Evolutionary conservation across 2,888 invertebrate genomes (phyloP).

Genomic region (Tipula confusa): DNA sequence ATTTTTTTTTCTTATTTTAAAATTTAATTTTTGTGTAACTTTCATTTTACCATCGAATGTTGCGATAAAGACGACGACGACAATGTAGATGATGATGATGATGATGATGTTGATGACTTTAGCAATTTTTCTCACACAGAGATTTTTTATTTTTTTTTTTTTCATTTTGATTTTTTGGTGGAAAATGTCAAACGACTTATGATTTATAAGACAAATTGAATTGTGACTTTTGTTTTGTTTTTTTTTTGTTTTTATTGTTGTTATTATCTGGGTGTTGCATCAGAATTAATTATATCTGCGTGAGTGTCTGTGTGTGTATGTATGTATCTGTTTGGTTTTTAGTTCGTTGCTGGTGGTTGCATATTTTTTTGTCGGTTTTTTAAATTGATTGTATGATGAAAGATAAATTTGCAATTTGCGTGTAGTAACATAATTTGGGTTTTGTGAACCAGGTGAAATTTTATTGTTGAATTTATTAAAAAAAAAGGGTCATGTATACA

Average conservation of each 20-base stretch:
- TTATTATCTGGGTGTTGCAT: neutral
- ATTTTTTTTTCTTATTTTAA: neutral
- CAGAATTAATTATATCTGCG: neutral
- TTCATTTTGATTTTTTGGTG: neutral
- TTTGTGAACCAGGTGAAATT: neutral
- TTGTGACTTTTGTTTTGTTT: neutral
- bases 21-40: neutral
- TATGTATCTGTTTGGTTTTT: neutral
- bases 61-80: neutral
- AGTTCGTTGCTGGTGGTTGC: neutral
- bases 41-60: conserved; percentile 4
- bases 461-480: neutral
- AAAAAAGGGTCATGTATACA: no score
- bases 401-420: neutral
- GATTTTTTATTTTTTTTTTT: neutral
- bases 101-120: neutral
- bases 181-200: neutral
- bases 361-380: neutral
- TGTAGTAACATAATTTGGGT: neutral
- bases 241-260: neutral
- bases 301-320: neutral
- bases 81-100: no score
- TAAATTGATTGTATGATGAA: neutral
- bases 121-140: neutral
- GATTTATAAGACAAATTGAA: conserved; percentile 25